phyloP scores from a whole-genome alignment of 2,113 vertebrate species.

The Corythornis madagascariensis region DNA sequence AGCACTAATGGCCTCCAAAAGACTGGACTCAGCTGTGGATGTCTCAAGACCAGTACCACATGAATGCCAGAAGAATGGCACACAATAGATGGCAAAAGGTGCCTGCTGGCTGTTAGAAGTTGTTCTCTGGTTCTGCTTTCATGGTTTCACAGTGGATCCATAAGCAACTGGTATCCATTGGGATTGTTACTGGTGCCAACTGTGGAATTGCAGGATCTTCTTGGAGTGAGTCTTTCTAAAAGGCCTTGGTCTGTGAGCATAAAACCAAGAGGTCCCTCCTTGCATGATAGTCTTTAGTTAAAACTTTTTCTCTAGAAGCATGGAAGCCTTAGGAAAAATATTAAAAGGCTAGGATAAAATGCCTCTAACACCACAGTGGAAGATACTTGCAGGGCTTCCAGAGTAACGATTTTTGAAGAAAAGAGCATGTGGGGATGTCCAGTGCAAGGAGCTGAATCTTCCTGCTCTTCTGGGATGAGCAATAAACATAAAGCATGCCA shows the following conservation, averaged over 20 bases:
- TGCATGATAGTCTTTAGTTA: neutral
- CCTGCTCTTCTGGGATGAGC: neutral
- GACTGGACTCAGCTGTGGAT: neutral
- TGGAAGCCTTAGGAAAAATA: neutral
- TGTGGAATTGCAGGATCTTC: neutral
- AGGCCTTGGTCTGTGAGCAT: neutral
- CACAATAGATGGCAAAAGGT: neutral
- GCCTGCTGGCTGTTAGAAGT: neutral
- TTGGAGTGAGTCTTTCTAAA: neutral
- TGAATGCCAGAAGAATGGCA: neutral
- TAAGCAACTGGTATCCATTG: neutral
- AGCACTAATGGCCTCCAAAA: neutral
- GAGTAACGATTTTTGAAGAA: neutral
- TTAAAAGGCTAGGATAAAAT: neutral
- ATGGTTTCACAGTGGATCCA: rapidly evolving
- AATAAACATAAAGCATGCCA: neutral
- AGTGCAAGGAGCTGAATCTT: neutral
- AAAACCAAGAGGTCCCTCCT: neutral
- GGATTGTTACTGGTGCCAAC: neutral
- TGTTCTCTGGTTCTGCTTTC: neutral
- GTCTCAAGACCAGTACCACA: neutral
- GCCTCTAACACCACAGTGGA: neutral
- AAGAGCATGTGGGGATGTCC: neutral
- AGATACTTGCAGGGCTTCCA: neutral
- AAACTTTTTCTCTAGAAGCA: neutral